Percentiles rank a stretch among this genome's conserved stretches.
These are phyloP conservation scores for Drosophila repleta DNA, from an alignment of 1,140 invertebrate species.

Conservation along the genomic window DNA sequence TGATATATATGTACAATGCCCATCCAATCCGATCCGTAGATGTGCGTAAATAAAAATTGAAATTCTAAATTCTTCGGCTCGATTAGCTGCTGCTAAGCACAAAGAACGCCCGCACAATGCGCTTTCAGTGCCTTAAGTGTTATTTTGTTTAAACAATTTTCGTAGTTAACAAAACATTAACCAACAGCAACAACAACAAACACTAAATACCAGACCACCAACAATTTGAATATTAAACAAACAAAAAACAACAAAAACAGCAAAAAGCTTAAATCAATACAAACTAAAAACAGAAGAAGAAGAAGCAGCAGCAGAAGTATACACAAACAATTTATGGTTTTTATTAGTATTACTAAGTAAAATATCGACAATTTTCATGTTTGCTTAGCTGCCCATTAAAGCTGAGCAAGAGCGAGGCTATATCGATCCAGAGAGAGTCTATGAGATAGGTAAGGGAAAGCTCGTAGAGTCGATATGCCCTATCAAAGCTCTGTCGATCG, in stretches of 20 bases:
- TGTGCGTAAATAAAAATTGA: background rate
- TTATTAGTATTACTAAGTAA: constrained; percentile 76
- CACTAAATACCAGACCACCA: constrained; percentile 25
- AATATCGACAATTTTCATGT: constrained; percentile 50
- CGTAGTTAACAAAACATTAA: constrained; percentile 49
- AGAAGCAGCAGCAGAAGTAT: constrained; percentile 1
- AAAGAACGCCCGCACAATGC: constrained; percentile 37
- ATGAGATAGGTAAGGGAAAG: background rate
- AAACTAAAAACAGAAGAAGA: constrained; percentile 6
- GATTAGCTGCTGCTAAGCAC: constrained; percentile 30
- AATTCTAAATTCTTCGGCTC: constrained; percentile 24
- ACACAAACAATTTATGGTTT: constrained; percentile 57
- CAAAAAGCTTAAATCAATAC: constrained; percentile 1
- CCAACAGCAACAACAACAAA: constrained; percentile 10
- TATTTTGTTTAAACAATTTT: constrained; percentile 56
- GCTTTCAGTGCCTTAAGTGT: constrained; percentile 31
- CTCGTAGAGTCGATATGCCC: no score
- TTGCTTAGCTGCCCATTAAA: constrained; percentile 9
- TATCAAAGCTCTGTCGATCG: no score
- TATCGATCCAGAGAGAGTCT: background rate
- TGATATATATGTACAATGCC: no score
- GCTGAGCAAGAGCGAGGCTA: background rate
- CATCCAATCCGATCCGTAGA: no score
- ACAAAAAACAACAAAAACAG: constrained; percentile 5
- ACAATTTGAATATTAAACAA: constrained; percentile 21